Evolutionary conservation across 2,797 vertebrate genomes (phyloP), one percentile per base, ranked within the genome.

Genomic region (Tragelaphus oryx): DNA sequence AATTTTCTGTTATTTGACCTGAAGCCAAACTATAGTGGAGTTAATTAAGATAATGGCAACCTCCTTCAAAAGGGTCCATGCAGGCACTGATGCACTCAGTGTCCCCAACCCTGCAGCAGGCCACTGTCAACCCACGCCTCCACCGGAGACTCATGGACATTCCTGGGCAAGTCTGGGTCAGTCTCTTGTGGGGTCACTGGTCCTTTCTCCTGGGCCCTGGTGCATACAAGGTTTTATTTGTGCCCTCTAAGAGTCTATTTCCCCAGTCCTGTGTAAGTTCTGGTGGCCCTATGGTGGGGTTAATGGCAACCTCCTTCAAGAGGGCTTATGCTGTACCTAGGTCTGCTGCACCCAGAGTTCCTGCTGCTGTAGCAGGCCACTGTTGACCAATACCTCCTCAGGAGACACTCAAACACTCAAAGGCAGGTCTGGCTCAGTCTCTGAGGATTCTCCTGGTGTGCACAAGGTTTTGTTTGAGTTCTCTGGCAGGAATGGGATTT

Each of bases 51-150:
- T 37, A 68, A 68, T 3, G 4, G 2, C 1, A 17, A 68, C 17
- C 10, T 68, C 8, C 62, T 37, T 20, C 62, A 68, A 37, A 65
- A 68, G 17, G n/a, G n/a, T 37, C 62, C 62, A 1, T 11, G 62
- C 18, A 6, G 9, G 5, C 33, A 11, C 4, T 22, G 33, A 18
- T 22, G 9, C 33, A 37, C 62, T 68, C 62, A 68, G 62, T 22
- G 18, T 9, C 33, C 33, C 62, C 18, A 6, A 1, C 18, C 18
- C 18, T 37, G 9, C 62, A 68, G 10, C 9, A 22, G 62, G 62
- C 33, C 62, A 22, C 9, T 37, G 62, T 18, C 0, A 5, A 68
- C 9, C 18, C 62, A 22, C 0, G 2, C 62, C 62, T 22, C 33
- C 8, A 11, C 18, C 0, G 1, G 33, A 68, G 33, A 68, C 62